Percentiles rank a stretch among this genome's conserved stretches.
Evolutionary conservation across 2,113 vertebrate species (phyloP).

Genomic region (Catharus fuscescens): DNA sequence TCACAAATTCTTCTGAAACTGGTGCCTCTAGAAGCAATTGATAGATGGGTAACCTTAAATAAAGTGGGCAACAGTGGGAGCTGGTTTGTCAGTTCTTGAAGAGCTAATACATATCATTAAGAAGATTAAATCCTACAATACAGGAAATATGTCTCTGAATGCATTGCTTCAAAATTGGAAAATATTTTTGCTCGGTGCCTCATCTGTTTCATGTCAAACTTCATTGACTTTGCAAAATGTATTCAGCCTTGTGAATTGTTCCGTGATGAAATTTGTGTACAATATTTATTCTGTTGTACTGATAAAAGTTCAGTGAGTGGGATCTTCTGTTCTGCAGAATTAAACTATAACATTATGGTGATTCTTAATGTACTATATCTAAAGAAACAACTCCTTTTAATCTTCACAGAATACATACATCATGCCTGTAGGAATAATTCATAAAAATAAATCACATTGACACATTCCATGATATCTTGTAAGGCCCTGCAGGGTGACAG

Average conservation of each 20-base stretch:
- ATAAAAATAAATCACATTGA: slow-evolving; percentile 66
- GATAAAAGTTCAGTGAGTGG: neutral
- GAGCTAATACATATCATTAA: neutral
- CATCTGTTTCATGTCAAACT: neutral
- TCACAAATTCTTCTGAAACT: neutral
- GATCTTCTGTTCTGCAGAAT: neutral
- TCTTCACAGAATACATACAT: slow-evolving; percentile 21
- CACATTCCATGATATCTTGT: slow-evolving; percentile 39
- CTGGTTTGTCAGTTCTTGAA: neutral
- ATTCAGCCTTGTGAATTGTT: neutral
- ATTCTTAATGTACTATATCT: neutral
- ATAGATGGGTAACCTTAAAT: neutral
- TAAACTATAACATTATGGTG: neutral
- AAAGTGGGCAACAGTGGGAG: neutral
- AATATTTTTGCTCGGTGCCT: neutral
- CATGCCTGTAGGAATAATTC: slow-evolving; percentile 38
- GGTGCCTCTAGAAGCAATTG: neutral
- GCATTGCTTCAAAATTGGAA: neutral
- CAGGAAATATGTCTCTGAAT: neutral
- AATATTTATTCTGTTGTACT: neutral
- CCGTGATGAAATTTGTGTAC: neutral
- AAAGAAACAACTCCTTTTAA: slow-evolving; percentile 17
- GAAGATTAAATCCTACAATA: neutral
- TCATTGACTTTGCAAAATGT: neutral
- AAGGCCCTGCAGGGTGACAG: slow-evolving; percentile 43